Percentiles rank a stretch among this genome's conserved stretches.
Conservation (phyloP, 1,140 invertebrate genomes). For the Scaptomyza hsui region DNA sequence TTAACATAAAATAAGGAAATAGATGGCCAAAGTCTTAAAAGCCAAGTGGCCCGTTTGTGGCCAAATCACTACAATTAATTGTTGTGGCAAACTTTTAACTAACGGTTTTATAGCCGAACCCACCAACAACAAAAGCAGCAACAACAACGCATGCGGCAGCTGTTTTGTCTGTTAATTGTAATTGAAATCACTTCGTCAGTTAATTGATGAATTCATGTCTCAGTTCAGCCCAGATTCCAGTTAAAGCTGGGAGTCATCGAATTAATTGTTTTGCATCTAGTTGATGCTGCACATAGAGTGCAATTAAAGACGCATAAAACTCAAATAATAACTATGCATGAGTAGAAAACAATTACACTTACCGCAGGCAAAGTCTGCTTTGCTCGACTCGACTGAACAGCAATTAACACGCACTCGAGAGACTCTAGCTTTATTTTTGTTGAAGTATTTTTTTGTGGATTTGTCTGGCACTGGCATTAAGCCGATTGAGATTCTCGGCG, state of each 20-base stretch:
- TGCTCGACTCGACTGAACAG: constrained; percentile 18
- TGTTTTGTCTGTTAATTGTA: constrained; percentile 72
- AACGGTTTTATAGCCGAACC: constrained; percentile 73
- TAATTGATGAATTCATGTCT: constrained; percentile 71
- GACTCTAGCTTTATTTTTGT: constrained; percentile 6
- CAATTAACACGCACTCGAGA: constrained; percentile 31
- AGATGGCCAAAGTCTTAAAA: constrained; percentile 45
- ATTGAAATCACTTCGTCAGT: constrained; percentile 69
- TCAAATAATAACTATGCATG: constrained; percentile 33
- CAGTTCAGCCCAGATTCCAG: constrained; percentile 14
- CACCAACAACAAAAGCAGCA: constrained; percentile 14
- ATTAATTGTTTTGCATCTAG: constrained; percentile 31
- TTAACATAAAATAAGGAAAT: constrained; percentile 59
- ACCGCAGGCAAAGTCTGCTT: constrained; percentile 33
- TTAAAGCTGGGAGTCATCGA: constrained; percentile 24
- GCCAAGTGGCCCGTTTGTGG: constrained; percentile 44
- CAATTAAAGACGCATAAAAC: constrained; percentile 75
- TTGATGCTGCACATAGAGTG: constrained; percentile 68
- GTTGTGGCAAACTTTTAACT: constrained; percentile 71
- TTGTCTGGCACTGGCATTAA: constrained; percentile 27
- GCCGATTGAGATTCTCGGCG: constrained; percentile 27
- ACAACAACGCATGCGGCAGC: constrained; percentile 41
- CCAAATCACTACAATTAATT: constrained; percentile 71
- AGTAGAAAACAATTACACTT: constrained; percentile 54
- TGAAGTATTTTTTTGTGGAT: constrained; percentile 28